Conservation (phyloP, 2,888 invertebrate genomes). For the Ommatoiulus sabulosus region DNA sequence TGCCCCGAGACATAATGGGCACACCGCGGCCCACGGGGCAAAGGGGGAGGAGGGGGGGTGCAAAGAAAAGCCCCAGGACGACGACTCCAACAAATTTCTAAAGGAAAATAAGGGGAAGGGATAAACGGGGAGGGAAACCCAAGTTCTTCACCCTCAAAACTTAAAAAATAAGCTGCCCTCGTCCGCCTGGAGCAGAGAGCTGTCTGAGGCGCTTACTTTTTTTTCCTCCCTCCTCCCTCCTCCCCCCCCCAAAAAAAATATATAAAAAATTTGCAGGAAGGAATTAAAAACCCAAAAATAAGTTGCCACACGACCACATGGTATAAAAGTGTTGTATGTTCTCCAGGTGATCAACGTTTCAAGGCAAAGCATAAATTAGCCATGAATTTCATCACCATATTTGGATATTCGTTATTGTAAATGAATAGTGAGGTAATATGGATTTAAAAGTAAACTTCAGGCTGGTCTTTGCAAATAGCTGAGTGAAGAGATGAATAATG, state of each 20-base stretch:
- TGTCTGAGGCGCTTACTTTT: slow-evolving; percentile 11
- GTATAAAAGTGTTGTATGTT: neutral
- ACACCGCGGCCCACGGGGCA: slow-evolving; percentile 34
- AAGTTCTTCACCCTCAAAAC: slow-evolving; percentile 28
- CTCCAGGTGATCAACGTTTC: slow-evolving; percentile 1
- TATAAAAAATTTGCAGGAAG: slow-evolving; percentile 1
- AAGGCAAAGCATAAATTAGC: neutral
- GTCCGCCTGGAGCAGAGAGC: slow-evolving; percentile 20
- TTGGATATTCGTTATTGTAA: no score
- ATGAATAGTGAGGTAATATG: neutral
- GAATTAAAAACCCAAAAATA: neutral
- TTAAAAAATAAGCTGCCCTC: slow-evolving; percentile 12
- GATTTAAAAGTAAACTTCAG: no score
- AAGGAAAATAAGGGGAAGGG: slow-evolving; percentile 15
- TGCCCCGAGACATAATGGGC: slow-evolving; percentile 34
- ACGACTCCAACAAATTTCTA: slow-evolving; percentile 6
- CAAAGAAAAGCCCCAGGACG: slow-evolving; percentile 27
- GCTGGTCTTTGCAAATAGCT: no score
- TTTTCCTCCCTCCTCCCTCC: neutral
- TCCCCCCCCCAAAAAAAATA: neutral
- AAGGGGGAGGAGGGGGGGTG: neutral
- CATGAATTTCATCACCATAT: neutral
- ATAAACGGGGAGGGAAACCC: slow-evolving; percentile 34
- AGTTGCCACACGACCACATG: slow-evolving; percentile 22
- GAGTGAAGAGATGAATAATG: no score